These are phyloP conservation scores for Agelaius phoeniceus DNA, from an alignment of 2,113 vertebrate species.

Conservation along the genomic window DNA sequence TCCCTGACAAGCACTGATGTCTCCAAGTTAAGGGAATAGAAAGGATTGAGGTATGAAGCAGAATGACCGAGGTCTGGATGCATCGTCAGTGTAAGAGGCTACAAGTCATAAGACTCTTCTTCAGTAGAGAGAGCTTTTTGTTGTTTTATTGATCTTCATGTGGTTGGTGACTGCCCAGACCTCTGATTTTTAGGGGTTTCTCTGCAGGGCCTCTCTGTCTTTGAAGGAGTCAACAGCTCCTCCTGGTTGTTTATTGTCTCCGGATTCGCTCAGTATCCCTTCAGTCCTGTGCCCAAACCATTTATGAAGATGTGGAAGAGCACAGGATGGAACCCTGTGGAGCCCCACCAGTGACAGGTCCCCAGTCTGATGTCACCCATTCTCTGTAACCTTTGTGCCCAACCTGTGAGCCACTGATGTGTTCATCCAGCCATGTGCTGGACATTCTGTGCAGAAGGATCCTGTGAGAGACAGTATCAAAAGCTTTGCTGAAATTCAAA, in stretches of 20 bases:
- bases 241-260: background rate
- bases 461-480: too few species aligned
- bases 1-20: background rate
- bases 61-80: background rate
- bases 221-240: background rate
- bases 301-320: background rate
- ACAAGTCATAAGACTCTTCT: background rate
- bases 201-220: background rate
- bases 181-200: background rate
- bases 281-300: background rate
- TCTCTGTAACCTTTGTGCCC: background rate
- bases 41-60: background rate
- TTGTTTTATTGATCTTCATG: background rate
- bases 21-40: background rate
- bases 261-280: background rate
- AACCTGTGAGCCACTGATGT: background rate
- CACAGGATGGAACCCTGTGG: background rate
- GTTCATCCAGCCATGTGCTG: accelerated
- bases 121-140: background rate
- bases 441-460: background rate
- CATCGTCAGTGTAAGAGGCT: background rate
- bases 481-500: background rate
- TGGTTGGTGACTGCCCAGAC: background rate
- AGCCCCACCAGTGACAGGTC: background rate
- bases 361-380: too few species aligned